Conservation (phyloP, 2,797 vertebrate species). For the Helostoma temminkii region DNA sequence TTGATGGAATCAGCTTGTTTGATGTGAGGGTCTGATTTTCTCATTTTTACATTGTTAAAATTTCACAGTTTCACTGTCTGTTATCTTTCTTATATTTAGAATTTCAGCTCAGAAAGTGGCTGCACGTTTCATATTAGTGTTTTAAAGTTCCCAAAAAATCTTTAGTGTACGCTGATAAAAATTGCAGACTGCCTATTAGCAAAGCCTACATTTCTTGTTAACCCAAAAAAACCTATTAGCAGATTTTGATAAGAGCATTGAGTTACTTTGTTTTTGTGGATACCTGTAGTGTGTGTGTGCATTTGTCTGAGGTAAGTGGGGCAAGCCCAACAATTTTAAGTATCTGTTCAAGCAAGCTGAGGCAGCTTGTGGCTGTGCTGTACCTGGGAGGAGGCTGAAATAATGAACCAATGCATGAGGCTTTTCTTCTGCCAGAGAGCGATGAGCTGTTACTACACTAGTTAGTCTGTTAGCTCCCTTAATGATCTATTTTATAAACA, state of each 20-base stretch:
- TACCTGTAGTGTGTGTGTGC: conserved; percentile 21
- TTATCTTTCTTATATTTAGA: too few relatives aligned
- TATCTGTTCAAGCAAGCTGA: conserved; percentile 65
- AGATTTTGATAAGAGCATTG: conserved; percentile 30
- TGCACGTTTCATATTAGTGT: not conserved
- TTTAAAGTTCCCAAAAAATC: conserved; percentile 21
- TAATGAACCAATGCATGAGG: conserved; percentile 45
- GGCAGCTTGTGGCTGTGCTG: conserved; percentile 51
- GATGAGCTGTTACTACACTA: conserved; percentile 51
- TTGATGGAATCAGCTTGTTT: not conserved
- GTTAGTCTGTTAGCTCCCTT: too few relatives aligned
- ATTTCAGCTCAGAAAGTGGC: conserved; percentile 9
- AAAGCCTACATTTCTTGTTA: conserved; percentile 25
- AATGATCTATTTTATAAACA: too few relatives aligned
- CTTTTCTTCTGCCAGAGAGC: conserved; percentile 29
- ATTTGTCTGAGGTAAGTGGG: conserved; percentile 47
- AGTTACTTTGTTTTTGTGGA: conserved; percentile 46
- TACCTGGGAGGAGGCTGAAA: conserved; percentile 58
- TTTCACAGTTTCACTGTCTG: too few relatives aligned
- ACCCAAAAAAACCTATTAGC: conserved; percentile 24
- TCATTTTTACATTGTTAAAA: not conserved
- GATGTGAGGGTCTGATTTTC: conserved; percentile 1
- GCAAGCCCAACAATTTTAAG: conserved; percentile 47
- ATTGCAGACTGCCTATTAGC: conserved; percentile 7
- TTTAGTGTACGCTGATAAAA: conserved; percentile 12